Evolutionary conservation across 2,113 vertebrate genomes (phyloP).

Genomic region (pig (Sus scrofa)): T2T-Sscrofa CM000813.6:40396501-40397000

Average conservation of each 20-base stretch:
- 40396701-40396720: constrained; percentile 32
- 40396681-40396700: background rate
- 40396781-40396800: constrained; percentile 34
- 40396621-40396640: background rate
- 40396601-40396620: background rate
- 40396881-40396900: constrained; percentile 61
- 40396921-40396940: constrained; percentile 60
- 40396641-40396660: background rate
- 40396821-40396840: background rate
- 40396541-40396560: background rate
- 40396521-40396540: background rate
- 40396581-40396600: background rate
- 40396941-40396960: constrained; percentile 66
- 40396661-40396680: background rate
- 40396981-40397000: background rate
- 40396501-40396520: background rate
- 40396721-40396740: background rate
- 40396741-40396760: constrained; percentile 9
- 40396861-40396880: constrained; percentile 43
- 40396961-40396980: constrained; percentile 41
- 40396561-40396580: background rate
- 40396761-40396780: background rate
- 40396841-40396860: background rate
- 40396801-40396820: background rate
- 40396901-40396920: constrained; percentile 39